Base-by-base conservation (phyloP, 92 coral and sea anemone species). In the Epizoanthus stellaris region DNA sequence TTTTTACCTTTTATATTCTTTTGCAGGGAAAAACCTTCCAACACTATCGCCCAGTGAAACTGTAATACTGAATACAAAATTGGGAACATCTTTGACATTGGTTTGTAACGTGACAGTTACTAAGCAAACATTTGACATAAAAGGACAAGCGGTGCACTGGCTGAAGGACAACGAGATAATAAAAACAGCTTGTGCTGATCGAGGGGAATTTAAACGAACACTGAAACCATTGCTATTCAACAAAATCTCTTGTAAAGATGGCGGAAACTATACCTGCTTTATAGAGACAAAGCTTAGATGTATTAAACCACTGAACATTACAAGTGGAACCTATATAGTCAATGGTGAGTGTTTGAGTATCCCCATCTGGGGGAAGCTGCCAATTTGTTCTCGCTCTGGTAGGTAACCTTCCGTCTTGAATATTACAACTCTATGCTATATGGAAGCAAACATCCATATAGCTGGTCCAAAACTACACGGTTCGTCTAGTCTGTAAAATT, bases 221-320 rank as follows among this genome's bases (percentile, higher is more conserved):
- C 43, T 79, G 11, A 20, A 62, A 42, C 83, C 83, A 43, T 36
- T 79, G 10, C 17, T 63, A 1, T 64, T 79, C 71, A 62, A 79
- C 72, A 21, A 45, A 79, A 79, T 79, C 17, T 79, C 83, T 43
- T 79, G 71, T 34, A 43, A 79, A 63, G 39, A 64, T 19, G 83
- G 83, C 5, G 83, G 83, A 2, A 79, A 79, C 34, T 79, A 79
- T 63, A 63, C 83, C 0, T 79, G 83, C 57, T 43, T 79, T 15
- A 43, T 79, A 43, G 40, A 63, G 49, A 79, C 83, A 20, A 45
- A 9, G 25, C 62, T 79, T 39, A 38, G 83, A 21, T 59, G 49
- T 61, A 1, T 43, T 2, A 79, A 43, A 45, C 83, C 83, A 16
- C 83, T 79, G 30, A 79, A 79, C 54, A 42, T 62, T 13, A 42